Evolutionary conservation across 1,140 invertebrate species (phyloP).

Genomic region (Prorops nasuta): DNA sequence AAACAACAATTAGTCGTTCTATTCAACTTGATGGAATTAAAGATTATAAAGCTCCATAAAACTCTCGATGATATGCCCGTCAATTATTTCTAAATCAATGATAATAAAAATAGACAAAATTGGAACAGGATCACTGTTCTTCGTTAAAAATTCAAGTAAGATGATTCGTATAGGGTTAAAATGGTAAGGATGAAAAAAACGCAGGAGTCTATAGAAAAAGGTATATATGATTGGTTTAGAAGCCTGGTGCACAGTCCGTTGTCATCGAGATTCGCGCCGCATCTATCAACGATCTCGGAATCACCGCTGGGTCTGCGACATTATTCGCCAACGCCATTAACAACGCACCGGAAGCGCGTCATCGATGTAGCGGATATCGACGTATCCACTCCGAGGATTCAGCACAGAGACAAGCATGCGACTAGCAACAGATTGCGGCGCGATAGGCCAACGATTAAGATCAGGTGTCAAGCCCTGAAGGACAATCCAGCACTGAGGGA

Average conservation of each 20-base stretch:
- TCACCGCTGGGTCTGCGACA: conserved; percentile 46
- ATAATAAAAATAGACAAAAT: no score
- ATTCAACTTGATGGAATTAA: no score
- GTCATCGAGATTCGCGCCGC: conserved; percentile 64
- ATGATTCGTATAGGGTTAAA: no score
- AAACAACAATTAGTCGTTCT: no score
- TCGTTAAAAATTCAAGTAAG: no score
- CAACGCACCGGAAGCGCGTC: conserved; percentile 57
- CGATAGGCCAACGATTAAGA: conserved; percentile 45
- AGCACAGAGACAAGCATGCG: conserved; percentile 2
- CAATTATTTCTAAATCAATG: no score
- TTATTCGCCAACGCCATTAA: conserved; percentile 27
- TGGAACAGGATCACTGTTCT: no score
- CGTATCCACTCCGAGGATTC: conserved; percentile 63
- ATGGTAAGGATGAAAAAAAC: no score
- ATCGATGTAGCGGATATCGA: conserved; percentile 83
- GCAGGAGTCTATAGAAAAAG: no score
- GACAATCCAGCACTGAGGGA: conserved; percentile 53
- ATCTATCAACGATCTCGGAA: conserved; percentile 73
- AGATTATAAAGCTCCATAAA: no score
- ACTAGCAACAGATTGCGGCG: conserved; percentile 34
- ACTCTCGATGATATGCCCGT: no score
- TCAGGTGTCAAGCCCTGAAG: conserved; percentile 53
- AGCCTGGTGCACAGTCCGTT: conserved; percentile 56
- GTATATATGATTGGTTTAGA: no score